phyloP scores from a whole-genome alignment of 2,113 vertebrate species.

The Perca flavescens region DNA sequence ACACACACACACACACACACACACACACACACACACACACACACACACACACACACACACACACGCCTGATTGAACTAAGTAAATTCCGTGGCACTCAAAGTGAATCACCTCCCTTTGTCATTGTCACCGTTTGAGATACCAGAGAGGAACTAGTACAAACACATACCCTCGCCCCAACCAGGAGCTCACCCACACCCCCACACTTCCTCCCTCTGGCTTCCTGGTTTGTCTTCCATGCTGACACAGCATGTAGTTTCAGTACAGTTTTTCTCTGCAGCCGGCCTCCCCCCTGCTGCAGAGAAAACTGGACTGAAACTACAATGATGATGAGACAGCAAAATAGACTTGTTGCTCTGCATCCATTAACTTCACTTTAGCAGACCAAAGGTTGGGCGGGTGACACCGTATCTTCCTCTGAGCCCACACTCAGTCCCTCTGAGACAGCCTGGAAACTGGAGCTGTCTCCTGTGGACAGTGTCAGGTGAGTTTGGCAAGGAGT shows the following conservation, averaged over 20 bases:
- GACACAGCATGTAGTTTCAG: constrained; percentile 46
- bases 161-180: neutral
- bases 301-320: constrained; percentile 37
- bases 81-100: neutral
- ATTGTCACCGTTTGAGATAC: neutral
- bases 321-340: constrained; percentile 66
- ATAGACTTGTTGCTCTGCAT: constrained; percentile 3
- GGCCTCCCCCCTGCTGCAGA: constrained; percentile 4
- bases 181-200: neutral
- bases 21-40: too few species aligned
- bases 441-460: constrained; percentile 30
- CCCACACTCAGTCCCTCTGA: neutral
- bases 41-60: too few species aligned
- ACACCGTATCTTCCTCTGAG: constrained; percentile 10
- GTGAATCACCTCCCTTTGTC: constrained; percentile 2
- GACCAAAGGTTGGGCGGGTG: neutral
- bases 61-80: too few species aligned
- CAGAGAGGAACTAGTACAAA: constrained; percentile 27
- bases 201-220: constrained; percentile 49
- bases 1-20: too few species aligned
- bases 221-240: constrained; percentile 57
- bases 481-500: constrained; percentile 13
- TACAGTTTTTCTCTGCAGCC: constrained; percentile 28
- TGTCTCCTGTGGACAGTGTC: constrained; percentile 39
- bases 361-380: neutral